A percentile compares a stretch with the other conserved stretches of the same genome.
These are phyloP conservation scores for Scylla paramamosain DNA, from an alignment of 1,140 invertebrate species.

Conservation along the genomic window DNA sequence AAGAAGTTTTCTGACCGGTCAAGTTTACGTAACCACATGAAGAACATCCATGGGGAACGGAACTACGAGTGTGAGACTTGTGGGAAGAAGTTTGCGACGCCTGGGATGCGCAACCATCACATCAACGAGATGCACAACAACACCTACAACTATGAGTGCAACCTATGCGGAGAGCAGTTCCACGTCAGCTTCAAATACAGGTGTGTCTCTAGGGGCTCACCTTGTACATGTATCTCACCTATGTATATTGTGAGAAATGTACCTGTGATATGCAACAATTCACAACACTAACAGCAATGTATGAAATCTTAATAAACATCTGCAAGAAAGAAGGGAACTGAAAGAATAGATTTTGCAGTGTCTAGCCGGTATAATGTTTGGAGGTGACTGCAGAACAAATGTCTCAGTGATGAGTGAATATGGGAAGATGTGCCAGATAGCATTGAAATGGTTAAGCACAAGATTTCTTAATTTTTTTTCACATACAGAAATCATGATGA, in stretches of 20 bases:
- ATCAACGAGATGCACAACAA: conserved; percentile 71
- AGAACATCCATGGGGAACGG: conserved; percentile 63
- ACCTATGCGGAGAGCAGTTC: conserved; percentile 66
- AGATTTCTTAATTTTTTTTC: too few relatives aligned
- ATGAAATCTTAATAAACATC: neutral
- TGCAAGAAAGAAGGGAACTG: neutral
- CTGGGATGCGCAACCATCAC: conserved; percentile 70
- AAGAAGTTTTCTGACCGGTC: conserved; percentile 63
- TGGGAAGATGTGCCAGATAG: too few relatives aligned
- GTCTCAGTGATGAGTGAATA: neutral
- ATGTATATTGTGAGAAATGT: too few relatives aligned
- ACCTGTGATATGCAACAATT: neutral
- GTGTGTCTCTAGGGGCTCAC: neutral
- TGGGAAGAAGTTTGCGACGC: conserved; percentile 67
- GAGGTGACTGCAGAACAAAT: neutral
- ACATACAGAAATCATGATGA: too few relatives aligned
- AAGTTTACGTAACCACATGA: conserved; percentile 62
- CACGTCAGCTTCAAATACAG: conserved; percentile 68
- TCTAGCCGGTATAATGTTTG: neutral
- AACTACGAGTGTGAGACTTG: conserved; percentile 64
- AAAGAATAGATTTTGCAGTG: neutral
- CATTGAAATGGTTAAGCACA: too few relatives aligned
- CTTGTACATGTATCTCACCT: too few relatives aligned
- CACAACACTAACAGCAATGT: neutral
- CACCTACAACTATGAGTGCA: conserved; percentile 67